Evolutionary conservation across 2,113 vertebrate genomes (phyloP).

Genomic region (Pholis gunnellus): DNA sequence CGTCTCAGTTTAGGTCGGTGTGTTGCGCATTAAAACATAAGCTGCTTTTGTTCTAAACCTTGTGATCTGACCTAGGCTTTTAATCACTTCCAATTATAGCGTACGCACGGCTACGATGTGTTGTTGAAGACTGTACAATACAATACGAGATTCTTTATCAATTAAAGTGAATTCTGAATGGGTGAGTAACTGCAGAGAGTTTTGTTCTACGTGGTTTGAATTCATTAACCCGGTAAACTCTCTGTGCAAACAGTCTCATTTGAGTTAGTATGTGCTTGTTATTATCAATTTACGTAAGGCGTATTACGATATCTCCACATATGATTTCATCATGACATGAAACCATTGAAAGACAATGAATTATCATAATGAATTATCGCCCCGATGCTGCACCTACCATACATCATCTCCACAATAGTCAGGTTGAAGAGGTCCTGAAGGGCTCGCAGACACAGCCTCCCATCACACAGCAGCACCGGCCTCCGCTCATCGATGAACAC

Average conservation of each 20-base stretch:
- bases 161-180: not conserved
- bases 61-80: conserved; percentile 71
- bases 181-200: conserved; percentile 4
- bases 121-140: not conserved
- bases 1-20: not conserved
- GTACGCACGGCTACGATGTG: conserved; percentile 12
- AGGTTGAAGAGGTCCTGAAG: conserved; percentile 91
- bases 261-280: too few species aligned
- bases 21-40: conserved; percentile 59
- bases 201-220: conserved; percentile 13
- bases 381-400: conserved; percentile 84
- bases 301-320: too few species aligned
- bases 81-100: conserved; percentile 82
- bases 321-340: too few species aligned
- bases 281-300: too few species aligned
- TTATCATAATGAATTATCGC: not conserved
- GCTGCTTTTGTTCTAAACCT: conserved; percentile 77
- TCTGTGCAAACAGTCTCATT: conserved; percentile 22
- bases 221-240: not conserved
- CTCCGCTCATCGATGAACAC: conserved; percentile 87
- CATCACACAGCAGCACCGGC: conserved; percentile 89
- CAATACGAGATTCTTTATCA: not conserved
- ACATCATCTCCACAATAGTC: conserved; percentile 91
- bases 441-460: conserved; percentile 86
- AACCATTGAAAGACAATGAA: not conserved